phyloP scores from a whole-genome alignment of 1,140 invertebrate genomes.

The Antheraea mylitta region DNA sequence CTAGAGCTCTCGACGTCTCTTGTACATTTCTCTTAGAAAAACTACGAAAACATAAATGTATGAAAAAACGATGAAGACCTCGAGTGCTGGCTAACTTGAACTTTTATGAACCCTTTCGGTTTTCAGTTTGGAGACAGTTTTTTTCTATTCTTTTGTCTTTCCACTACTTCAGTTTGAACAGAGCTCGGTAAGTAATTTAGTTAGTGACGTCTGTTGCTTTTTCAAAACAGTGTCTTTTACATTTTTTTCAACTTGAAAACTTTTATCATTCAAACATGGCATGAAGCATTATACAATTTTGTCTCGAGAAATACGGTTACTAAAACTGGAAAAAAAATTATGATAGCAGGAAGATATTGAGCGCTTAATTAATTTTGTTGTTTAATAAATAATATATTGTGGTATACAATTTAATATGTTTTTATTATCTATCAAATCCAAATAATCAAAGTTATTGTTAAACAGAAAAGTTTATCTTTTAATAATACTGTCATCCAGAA shows the following conservation, averaged over 20 bases:
- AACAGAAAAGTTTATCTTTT: too few relatives aligned
- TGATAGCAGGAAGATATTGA: too few relatives aligned
- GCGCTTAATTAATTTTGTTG: too few relatives aligned
- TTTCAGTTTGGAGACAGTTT: slow-evolving; percentile 10
- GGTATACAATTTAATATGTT: too few relatives aligned
- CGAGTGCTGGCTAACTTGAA: slow-evolving; percentile 21
- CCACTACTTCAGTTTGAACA: slow-evolving; percentile 6
- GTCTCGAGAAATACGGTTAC: too few relatives aligned
- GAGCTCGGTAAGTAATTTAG: slow-evolving; percentile 4
- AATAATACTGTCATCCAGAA: too few relatives aligned
- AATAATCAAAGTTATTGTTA: too few relatives aligned
- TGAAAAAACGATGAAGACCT: slow-evolving; percentile 20
- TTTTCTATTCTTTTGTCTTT: slow-evolving; percentile 14
- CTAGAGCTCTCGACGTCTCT: slow-evolving; percentile 17
- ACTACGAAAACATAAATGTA: slow-evolving; percentile 21
- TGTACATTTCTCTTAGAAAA: slow-evolving; percentile 20
- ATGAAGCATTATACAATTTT: too few relatives aligned
- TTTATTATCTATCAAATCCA: too few relatives aligned
- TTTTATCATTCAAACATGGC: too few relatives aligned
- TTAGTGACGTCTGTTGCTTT: background rate
- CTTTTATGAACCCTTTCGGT: slow-evolving; percentile 18
- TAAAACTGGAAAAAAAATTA: too few relatives aligned
- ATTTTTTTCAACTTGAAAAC: background rate
- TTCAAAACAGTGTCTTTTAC: background rate
- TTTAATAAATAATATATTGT: too few relatives aligned